Evolutionary conservation across 2,888 invertebrate genomes (phyloP), one percentile per base, ranked within the genome.

Genomic region (Taenaris catops): DNA sequence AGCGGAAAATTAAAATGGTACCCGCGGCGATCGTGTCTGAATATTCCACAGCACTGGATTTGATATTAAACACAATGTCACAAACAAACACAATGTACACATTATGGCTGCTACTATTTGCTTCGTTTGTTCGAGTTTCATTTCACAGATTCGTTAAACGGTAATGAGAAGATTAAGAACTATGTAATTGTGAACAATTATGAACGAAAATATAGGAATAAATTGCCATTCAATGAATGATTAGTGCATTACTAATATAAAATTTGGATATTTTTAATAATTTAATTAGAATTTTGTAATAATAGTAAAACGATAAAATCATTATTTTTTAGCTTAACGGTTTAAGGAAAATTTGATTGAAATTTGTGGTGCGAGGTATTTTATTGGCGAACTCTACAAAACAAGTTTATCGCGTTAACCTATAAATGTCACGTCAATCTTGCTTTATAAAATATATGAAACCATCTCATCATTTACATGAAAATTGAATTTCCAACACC

Each of bases 371-470:
- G n/a, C n/a, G n/a, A n/a, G n/a, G n/a, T n/a, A n/a, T n/a, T n/a
- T n/a, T n/a, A n/a, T n/a, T n/a, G n/a, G n/a, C 19, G 6, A 47
- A 42, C 48, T 46, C 48, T 48, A 53, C 50, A 62, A 63, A 72
- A 68, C 63, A 61, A 63, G 49, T 61, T 74, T 74, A 75, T 79
- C 63, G 71, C 71, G 65, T 76, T 78, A 74, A 68, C 72, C 71
- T 71, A 71, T 66, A 75, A 63, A 66, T 49, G 78, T 75, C 73
- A 71, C 58, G 65, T 64, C 63, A 27, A 10, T 19, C 18, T 18
- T 18, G 8, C 7, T 20, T 20, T 8, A 8, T 11, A 8, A 12
- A 12, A 12, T 19, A 20, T 8, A 20, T 20, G 11, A 12, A 19
- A 28, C 5, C n/a, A 6, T 17, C n/a, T 9, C 1, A 6, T 17